Evolutionary conservation across 2,113 vertebrate species (phyloP).

Genomic region (Meles meles): DNA sequence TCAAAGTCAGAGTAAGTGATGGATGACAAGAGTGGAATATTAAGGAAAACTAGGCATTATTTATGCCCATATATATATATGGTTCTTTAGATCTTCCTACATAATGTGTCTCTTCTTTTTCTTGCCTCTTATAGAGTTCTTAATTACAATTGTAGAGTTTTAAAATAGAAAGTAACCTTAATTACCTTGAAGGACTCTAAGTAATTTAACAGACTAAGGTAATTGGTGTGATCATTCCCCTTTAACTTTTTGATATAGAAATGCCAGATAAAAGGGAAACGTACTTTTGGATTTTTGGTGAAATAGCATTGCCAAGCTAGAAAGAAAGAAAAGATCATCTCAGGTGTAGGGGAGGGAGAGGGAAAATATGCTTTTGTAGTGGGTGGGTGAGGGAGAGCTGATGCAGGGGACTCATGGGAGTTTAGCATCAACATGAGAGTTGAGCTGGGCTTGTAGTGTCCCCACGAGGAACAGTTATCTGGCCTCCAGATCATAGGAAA

Average conservation of each 20-base stretch:
- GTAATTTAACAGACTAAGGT: not conserved
- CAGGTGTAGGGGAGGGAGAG: not conserved
- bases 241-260: slow-evolving; percentile 28
- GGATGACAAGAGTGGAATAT: not conserved
- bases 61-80: not conserved
- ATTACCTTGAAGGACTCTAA: not conserved
- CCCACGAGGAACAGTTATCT: not conserved
- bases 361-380: not conserved
- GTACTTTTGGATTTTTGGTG: not conserved
- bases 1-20: not conserved
- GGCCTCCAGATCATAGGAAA: not conserved
- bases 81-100: slow-evolving; percentile 1
- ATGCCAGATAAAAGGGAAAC: not conserved
- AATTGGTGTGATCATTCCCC: not conserved
- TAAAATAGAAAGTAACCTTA: not conserved
- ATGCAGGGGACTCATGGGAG: not conserved
- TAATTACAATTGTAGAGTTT: not conserved
- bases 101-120: not conserved
- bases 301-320: not conserved
- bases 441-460: not conserved
- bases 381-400: not conserved
- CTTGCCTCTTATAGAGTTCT: not conserved
- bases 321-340: not conserved
- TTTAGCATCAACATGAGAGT: not conserved
- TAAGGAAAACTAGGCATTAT: not conserved